Conservation (phyloP, 2,888 invertebrate species). For the Mantis religiosa region DNA sequence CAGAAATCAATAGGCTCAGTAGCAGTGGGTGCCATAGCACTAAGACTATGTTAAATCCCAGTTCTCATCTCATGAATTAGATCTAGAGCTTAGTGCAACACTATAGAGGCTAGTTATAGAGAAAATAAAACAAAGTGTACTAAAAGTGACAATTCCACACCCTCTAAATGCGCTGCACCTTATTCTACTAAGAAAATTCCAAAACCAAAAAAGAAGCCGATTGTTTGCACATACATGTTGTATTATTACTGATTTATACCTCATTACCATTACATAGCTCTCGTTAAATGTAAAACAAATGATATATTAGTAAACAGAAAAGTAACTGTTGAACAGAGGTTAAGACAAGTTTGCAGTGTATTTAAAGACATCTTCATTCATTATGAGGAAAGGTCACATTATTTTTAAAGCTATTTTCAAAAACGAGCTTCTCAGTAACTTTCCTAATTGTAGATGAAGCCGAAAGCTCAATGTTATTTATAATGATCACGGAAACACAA, state of each 20-base stretch:
- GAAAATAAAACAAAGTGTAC: not conserved
- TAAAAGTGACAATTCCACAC: not conserved
- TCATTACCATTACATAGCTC: not conserved
- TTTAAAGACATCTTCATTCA: not conserved
- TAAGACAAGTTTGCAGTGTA: not conserved
- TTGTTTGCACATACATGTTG: not conserved
- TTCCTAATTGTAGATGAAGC: not conserved
- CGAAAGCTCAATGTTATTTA: not conserved
- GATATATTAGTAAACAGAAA: not conserved
- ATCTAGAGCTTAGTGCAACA: not conserved
- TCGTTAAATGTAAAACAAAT: not conserved
- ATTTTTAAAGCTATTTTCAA: slow-evolving; percentile 1
- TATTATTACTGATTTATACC: not conserved
- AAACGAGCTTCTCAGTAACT: slow-evolving; percentile 7
- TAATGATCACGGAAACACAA: not conserved
- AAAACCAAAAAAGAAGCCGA: not conserved
- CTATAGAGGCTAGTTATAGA: not conserved
- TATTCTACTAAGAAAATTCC: not conserved
- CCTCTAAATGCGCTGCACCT: not conserved
- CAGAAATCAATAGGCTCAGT: not conserved
- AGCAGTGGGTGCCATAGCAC: not conserved
- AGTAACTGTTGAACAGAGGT: not conserved
- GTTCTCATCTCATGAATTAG: not conserved
- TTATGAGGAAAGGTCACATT: not conserved
- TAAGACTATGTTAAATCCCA: not conserved